These are phyloP conservation scores for Umimayanthus kanabou DNA, from an alignment of 92 coral and sea anemone genomes.

Conservation along the genomic window DNA sequence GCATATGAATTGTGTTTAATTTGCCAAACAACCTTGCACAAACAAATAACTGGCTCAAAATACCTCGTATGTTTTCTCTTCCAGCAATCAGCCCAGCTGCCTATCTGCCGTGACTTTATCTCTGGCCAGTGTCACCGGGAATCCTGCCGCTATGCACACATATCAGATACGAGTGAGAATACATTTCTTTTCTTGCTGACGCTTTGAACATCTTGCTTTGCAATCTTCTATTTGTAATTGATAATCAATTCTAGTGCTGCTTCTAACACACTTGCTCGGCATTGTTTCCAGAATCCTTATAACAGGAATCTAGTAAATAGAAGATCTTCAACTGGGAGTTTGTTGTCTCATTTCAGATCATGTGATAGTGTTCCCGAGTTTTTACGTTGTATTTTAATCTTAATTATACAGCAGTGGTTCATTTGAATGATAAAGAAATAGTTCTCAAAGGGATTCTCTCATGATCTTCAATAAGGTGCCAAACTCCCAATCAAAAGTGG, in stretches of 20 bases:
- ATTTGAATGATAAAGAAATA: too few species aligned
- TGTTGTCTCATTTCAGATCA: neutral
- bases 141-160: conserved; percentile 99
- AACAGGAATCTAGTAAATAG: neutral
- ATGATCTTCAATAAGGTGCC: too few species aligned
- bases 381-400: too few species aligned
- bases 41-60: conserved; percentile 39
- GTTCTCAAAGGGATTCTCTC: too few species aligned
- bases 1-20: neutral
- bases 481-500: too few species aligned
- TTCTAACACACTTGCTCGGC: conserved; percentile 32
- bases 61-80: conserved; percentile 75
- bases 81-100: conserved; percentile 94
- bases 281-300: neutral
- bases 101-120: conserved; percentile 97
- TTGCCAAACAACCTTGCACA: conserved; percentile 13
- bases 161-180: conserved; percentile 96
- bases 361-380: too few species aligned
- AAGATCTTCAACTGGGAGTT: neutral
- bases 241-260: conserved; percentile 11
- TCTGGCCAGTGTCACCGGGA: conserved; percentile 99
- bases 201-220: conserved; percentile 38
- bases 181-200: conserved; percentile 46
- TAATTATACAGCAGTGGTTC: too few species aligned
- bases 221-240: conserved; percentile 16